Conservation (phyloP, 2,113 vertebrate genomes). For the Vireo altiloquus region DNA sequence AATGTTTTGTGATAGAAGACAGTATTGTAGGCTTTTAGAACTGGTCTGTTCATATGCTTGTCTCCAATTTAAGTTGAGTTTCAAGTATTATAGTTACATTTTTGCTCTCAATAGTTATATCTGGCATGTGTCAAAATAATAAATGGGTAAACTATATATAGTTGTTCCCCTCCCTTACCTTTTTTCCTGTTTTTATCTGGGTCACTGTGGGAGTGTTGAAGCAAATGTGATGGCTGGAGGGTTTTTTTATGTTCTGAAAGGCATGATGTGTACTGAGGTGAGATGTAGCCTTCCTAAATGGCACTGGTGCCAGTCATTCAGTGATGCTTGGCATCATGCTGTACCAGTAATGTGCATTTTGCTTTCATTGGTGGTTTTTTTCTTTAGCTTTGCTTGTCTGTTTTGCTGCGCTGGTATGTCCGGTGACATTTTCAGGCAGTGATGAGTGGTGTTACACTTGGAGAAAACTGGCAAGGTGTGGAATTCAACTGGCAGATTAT, state of each 20-base stretch:
- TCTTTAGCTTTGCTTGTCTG: not conserved
- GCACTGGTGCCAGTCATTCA: not conserved
- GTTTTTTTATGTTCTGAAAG: not conserved
- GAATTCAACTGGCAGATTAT: not conserved
- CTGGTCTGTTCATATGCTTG: not conserved
- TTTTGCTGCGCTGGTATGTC: not conserved
- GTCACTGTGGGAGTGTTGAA: not conserved
- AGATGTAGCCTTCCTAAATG: not conserved
- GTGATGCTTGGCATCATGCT: not conserved
- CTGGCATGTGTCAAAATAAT: not conserved
- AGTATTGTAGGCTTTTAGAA: not conserved
- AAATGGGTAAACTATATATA: conserved; percentile 39
- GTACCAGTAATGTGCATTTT: not conserved
- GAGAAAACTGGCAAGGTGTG: not conserved
- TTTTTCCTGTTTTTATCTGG: not conserved
- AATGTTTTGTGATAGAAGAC: not conserved
- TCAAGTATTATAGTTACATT: not conserved
- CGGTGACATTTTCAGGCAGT: not conserved
- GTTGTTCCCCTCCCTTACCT: not conserved
- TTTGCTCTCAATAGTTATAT: not conserved
- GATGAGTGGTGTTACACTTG: not conserved
- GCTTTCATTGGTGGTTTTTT: not conserved
- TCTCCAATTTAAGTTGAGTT: not conserved
- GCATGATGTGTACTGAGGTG: not conserved
- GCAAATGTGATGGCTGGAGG: not conserved